These are phyloP conservation scores for Sinella curviseta DNA, from an alignment of 1,140 invertebrate species.

Conservation along the genomic window DNA sequence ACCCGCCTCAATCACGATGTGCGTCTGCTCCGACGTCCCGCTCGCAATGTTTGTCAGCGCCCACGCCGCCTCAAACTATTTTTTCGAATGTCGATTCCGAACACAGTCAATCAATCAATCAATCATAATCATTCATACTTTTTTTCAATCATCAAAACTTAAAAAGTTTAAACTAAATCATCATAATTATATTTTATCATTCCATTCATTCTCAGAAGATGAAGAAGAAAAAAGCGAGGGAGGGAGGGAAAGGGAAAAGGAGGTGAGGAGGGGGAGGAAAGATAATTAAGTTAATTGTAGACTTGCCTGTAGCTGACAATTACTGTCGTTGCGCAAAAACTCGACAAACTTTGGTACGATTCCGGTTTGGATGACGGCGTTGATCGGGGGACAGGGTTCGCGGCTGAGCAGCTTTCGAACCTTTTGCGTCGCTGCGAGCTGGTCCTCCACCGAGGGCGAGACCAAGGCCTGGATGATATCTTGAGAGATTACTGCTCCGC, in stretches of 20 bases:
- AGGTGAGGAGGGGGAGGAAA: too few species aligned
- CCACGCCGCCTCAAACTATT: conserved; percentile 96
- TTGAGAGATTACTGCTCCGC: conserved; percentile 62
- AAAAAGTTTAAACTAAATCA: neutral
- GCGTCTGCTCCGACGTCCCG: conserved; percentile 90
- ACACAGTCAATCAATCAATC: conserved; percentile 39
- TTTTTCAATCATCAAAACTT: neutral
- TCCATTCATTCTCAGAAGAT: neutral
- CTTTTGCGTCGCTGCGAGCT: conserved; percentile 87
- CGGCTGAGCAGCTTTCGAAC: conserved; percentile 91
- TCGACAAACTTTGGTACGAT: conserved; percentile 95
- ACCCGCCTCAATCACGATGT: conserved; percentile 88
- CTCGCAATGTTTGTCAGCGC: conserved; percentile 96
- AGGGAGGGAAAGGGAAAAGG: neutral
- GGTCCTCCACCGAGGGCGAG: conserved; percentile 75
- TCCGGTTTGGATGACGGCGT: conserved; percentile 95
- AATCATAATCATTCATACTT: neutral
- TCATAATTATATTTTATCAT: neutral
- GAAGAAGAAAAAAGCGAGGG: neutral
- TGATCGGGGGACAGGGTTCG: conserved; percentile 97
- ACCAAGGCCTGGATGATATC: conserved; percentile 83
- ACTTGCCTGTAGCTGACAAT: conserved; percentile 85
- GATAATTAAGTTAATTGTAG: too few species aligned
- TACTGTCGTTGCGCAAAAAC: conserved; percentile 80
- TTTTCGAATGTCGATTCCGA: neutral